Base-by-base conservation (phyloP, 2,113 vertebrate species). In the Crotalus tigris region DNA sequence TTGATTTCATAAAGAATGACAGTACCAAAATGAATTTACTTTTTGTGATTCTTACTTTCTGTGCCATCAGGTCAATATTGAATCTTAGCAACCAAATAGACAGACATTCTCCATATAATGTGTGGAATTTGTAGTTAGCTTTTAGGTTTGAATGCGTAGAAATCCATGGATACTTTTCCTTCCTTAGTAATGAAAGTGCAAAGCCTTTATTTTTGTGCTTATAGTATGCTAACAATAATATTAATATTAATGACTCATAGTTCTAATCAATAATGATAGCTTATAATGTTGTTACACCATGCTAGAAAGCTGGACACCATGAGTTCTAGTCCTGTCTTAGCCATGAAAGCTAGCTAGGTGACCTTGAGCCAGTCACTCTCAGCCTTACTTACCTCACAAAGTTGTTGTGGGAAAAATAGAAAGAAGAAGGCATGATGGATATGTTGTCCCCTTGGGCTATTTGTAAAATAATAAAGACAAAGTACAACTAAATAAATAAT, bases 1-100 rank as follows among this genome's bases (percentile, higher is more conserved):
- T 51, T 51, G 94, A 96, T 93, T 0, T 90, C 87, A 93, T 94
- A 53, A 51, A 23, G 75, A 12, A 81, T 90, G 57, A 94, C 85
- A 85, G 10, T 87, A 54, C 88, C 93, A 87, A 92, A 93, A 87
- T 58, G 1, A 1, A 92, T 55, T 61, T 39, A 55, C 2, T 69
- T 90, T 57, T 24, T 90, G 4, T 91, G 24, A 24, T 81, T 39
- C 15, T 15, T 81, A 21, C 2, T 81, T 81, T 81, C 33, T 81
- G 33, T 81, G 33, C n/a, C 33, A 81, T 19, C 17, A 81, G 15
- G 17, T 21, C 69, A 81, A 5, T 81, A 15, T 21, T 69, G 29
- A 69, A 15, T 44, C 69, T 81, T 81, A 81, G 1, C n/a, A 39
- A 39, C 69, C n/a, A 81, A 2, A 75, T 39, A 39, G 33, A 75